Evolutionary conservation across 2,113 vertebrate species (phyloP).

Genomic region (Chaenocephalus aceratus): DNA sequence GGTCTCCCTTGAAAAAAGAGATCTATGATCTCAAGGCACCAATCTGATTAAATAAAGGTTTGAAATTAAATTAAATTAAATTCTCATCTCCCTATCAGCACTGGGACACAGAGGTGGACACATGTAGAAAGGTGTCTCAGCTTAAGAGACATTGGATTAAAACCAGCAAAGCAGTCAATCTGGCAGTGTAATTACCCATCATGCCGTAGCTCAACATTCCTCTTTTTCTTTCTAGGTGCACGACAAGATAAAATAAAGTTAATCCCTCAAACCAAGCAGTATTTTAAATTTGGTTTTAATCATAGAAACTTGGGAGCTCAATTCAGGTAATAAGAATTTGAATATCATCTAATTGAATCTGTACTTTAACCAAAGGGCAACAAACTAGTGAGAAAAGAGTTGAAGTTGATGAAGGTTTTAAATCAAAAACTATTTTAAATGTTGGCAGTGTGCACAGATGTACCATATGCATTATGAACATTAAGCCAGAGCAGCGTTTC

Average conservation of each 20-base stretch:
- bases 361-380: not conserved
- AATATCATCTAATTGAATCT: constrained; percentile 12
- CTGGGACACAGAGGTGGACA: not conserved
- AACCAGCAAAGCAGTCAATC: constrained; percentile 42
- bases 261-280: constrained; percentile 28
- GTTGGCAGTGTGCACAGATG: not conserved
- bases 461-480: not conserved
- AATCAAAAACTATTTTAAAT: not conserved
- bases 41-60: no score
- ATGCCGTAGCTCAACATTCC: constrained; percentile 27
- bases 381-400: not conserved
- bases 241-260: constrained; percentile 45
- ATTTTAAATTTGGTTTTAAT: constrained; percentile 7
- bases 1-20: no score
- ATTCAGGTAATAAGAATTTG: constrained; percentile 14
- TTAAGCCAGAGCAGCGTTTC: not conserved
- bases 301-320: constrained; percentile 45
- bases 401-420: not conserved
- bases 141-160: constrained; percentile 29
- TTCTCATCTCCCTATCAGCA: constrained; percentile 22
- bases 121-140: constrained; percentile 26
- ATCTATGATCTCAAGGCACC: no score
- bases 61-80: no score
- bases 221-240: constrained; percentile 25
- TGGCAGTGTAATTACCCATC: constrained; percentile 49